Conservation (phyloP, 1,140 invertebrate species). For the Bactericera cockerelli region DNA sequence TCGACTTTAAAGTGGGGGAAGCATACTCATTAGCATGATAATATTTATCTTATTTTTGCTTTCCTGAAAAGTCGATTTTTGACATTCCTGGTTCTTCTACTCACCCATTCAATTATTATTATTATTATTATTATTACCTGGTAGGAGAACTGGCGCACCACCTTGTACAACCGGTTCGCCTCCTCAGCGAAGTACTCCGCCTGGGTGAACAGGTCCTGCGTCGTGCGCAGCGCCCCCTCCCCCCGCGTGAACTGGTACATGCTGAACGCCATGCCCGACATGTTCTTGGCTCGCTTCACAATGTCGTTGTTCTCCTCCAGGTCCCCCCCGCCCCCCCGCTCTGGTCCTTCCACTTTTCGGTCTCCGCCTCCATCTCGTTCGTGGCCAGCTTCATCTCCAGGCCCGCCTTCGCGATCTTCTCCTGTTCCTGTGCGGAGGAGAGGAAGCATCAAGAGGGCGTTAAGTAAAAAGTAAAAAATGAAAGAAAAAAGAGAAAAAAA, state of each 20-base stretch:
- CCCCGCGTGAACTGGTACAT: constrained; percentile 99
- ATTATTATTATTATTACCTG: too few relatives aligned
- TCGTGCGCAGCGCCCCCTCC: constrained; percentile 91
- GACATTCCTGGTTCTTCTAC: too few relatives aligned
- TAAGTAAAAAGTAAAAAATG: too few relatives aligned
- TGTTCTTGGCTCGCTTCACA: constrained; percentile 93
- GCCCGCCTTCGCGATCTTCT: constrained; percentile 92
- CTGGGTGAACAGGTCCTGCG: constrained; percentile 98
- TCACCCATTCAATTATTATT: too few relatives aligned
- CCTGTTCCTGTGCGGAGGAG: constrained; percentile 59
- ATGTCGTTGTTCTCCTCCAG: constrained; percentile 91
- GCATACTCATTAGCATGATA: too few relatives aligned
- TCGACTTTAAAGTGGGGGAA: too few relatives aligned
- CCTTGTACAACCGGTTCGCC: constrained; percentile 98
- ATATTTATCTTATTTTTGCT: too few relatives aligned
- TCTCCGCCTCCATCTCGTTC: constrained; percentile 92
- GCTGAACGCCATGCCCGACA: constrained; percentile 95
- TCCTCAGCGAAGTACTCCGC: constrained; percentile 99
- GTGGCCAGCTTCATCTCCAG: constrained; percentile 94
- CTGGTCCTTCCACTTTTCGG: constrained; percentile 81
- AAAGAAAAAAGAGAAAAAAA: too few relatives aligned
- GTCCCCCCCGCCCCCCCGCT: constrained; percentile 37
- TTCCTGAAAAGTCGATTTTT: too few relatives aligned
- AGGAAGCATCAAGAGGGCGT: too few relatives aligned
- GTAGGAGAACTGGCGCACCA: constrained; percentile 95